Base-by-base conservation (phyloP, 2,888 invertebrate genomes). In the Bursaphelenchus okinawaensis region DNA sequence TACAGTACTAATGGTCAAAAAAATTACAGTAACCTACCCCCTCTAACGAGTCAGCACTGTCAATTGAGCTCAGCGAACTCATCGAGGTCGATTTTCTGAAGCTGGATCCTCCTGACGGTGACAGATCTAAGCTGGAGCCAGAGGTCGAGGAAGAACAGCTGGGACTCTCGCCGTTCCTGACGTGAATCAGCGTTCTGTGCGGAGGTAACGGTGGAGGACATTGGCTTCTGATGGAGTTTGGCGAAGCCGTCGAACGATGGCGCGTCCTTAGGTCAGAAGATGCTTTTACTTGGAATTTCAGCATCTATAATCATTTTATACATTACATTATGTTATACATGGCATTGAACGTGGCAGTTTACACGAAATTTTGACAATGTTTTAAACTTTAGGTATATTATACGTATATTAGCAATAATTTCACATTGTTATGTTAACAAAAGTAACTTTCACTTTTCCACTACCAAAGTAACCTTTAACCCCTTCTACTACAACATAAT, bases 31-130 rank as follows among this genome's bases (percentile, higher is more conserved):
- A n/a, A 57, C 64, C 22, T 22, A 69, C 69, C 66, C 71, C 66
- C 19, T 69, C 69, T 29, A 59, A 23, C 22, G 76, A 73, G n/a
- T 71, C 65, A 24, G 66, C 62, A 55, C 70, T 69, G 62, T 77
- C 77, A 29, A 72, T 67, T 0, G 77, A 77, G 62, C 74, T 74
- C 29, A 77, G 65, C 9, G 77, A 77, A 7, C 72, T 65, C 52
- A 77, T 63, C 4, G 77, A 77, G 51, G 69, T 76, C 56, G 73
- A 73, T 4, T 75, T 69, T 23, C 54, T 23, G 16, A 26, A 26
- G 54, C 27, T 57, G 1, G 40, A 40, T 16, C 40, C 40, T 40
- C 40, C 40, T n/a, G 40, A 40, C 3, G 40, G 40, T 16, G 27
- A 40, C 55, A 59, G 1, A 20, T 59, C 60, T 4, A 31, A 19